Evolutionary conservation across 2,888 invertebrate species (phyloP).

Genomic region (Diadegma fenestrale): DNA sequence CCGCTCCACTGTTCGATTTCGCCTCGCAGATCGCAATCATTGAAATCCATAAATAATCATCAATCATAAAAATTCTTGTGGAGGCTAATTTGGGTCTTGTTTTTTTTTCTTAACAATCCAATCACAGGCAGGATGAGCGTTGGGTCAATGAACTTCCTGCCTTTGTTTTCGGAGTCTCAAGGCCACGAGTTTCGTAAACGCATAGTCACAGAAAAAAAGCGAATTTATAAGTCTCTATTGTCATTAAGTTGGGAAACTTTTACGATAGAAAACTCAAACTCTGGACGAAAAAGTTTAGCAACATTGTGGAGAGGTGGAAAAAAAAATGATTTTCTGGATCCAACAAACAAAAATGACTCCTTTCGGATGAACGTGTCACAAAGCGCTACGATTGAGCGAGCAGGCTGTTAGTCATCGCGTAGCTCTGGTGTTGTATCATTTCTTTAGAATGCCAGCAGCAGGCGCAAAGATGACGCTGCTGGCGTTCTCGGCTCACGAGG

Average conservation of each 20-base stretch:
- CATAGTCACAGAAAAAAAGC: no score
- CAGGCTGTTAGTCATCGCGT: constrained; percentile 74
- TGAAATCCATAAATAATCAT: background rate
- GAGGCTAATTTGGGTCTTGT: background rate
- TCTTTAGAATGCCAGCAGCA: constrained; percentile 67
- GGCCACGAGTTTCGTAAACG: background rate
- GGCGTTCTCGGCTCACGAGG: constrained; percentile 43
- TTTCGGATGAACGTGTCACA: constrained; percentile 27
- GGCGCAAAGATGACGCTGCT: constrained; percentile 66
- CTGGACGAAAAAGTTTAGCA: background rate
- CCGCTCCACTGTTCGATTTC: background rate
- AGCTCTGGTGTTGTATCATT: constrained; percentile 45
- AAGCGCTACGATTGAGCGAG: constrained; percentile 67
- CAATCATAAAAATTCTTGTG: background rate
- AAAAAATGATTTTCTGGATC: constrained; percentile 1
- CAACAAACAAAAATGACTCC: background rate
- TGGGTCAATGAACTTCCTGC: background rate
- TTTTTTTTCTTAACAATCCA: background rate
- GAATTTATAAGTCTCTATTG: background rate
- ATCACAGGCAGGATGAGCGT: background rate
- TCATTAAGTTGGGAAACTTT: background rate
- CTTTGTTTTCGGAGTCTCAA: background rate
- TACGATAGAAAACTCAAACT: background rate
- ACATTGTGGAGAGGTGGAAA: background rate
- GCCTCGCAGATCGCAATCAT: background rate